Evolutionary conservation across 1,140 invertebrate species (phyloP).

Genomic region (Hormaphis cornu): DNA sequence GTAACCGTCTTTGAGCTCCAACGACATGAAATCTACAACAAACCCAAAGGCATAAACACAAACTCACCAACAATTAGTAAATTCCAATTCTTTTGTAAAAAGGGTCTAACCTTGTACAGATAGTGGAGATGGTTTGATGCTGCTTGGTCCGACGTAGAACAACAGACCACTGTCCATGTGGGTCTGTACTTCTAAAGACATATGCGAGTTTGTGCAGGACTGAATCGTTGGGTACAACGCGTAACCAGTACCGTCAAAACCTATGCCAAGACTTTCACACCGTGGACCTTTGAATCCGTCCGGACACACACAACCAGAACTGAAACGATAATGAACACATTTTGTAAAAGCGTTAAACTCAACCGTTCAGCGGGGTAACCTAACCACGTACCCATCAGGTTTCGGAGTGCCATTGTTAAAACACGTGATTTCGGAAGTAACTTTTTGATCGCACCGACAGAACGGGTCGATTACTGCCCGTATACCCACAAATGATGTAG

Average conservation of each 20-base stretch:
- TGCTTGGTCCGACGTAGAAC: slow-evolving; percentile 77
- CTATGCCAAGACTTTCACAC: slow-evolving; percentile 78
- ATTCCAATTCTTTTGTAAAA: not conserved
- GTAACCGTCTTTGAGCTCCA: slow-evolving; percentile 77
- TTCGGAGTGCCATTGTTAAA: slow-evolving; percentile 60
- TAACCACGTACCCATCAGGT: not conserved
- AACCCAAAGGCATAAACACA: slow-evolving; percentile 38
- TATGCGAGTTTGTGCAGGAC: slow-evolving; percentile 62
- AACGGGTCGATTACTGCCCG: slow-evolving; percentile 64
- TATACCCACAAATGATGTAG: slow-evolving; percentile 80
- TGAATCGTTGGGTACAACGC: slow-evolving; percentile 77
- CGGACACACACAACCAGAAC: slow-evolving; percentile 51
- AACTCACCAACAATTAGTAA: not conserved
- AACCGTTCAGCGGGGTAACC: not conserved
- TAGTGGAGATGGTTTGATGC: not conserved
- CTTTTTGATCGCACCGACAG: slow-evolving; percentile 54
- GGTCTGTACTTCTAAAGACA: slow-evolving; percentile 69
- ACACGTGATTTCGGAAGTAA: slow-evolving; percentile 44
- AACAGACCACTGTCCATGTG: slow-evolving; percentile 66
- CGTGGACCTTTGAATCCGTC: slow-evolving; percentile 70
- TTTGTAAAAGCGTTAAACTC: not conserved
- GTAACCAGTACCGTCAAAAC: slow-evolving; percentile 77
- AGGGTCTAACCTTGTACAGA: slow-evolving; percentile 51
- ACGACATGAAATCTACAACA: slow-evolving; percentile 73
- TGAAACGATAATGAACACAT: slow-evolving; percentile 13